Base-by-base conservation (phyloP, 2,888 invertebrate species). In the Fabriciana adippe region DNA sequence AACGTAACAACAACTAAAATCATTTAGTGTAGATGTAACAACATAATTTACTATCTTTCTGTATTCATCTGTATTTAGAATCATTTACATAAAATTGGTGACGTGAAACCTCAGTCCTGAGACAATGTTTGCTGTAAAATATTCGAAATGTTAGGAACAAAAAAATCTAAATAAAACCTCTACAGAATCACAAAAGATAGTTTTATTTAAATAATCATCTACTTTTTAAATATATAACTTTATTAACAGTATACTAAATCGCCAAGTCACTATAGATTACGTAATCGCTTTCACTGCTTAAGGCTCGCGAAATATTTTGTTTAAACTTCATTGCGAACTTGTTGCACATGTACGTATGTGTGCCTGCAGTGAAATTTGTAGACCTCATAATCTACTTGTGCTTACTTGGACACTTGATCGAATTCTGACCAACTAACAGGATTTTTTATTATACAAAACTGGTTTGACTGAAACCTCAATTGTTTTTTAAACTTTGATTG, bases 231-330 rank as follows among this genome's bases (percentile, higher is more conserved):
- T 51, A 5, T 16, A n/a, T 50, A 47, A 35, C 56, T 55, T 71
- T 66, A 69, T 73, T 66, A 68, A 55, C 56, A 31, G 65, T 51
- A 59, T 66, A 61, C 63, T 51, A 65, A 45, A 66, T 68, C 53
- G 57, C 31, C 61, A 65, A 67, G 55, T 55, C 57, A 55, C 65
- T 67, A 51, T 21, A 45, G 48, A 50, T 81, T 79, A 79, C 80
- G 76, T 78, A 76, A 77, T 75, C 62, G 84, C 88, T 87, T 88
- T 88, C 88, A 83, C 87, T 83, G 73, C 80, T 76, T 41, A 50
- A 73, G 71, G 73, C 81, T 80, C 79, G 79, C 75, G 82, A 83
- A 83, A 81, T 82, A 75, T 80, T 76, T 73, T 77, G 76, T 78
- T 81, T 76, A 77, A 73, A 59, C 47, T 47, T 45, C 57, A 51